Base-by-base conservation (phyloP, 2,888 invertebrate species). In the Acholoe squamosa region DNA sequence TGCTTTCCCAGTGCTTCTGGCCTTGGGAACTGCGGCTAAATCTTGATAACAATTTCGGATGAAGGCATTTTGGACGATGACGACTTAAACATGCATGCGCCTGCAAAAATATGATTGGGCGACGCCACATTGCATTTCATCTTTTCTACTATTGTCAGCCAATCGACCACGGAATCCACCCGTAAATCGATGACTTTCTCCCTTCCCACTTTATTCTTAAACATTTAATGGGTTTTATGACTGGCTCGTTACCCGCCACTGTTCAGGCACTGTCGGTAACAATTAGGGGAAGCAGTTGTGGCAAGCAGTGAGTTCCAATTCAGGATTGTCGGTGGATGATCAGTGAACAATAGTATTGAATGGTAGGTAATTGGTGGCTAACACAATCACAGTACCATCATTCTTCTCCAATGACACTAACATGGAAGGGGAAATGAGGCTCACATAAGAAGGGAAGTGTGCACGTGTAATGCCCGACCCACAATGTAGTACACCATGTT, bases 171-270 rank as follows among this genome's bases (percentile, higher is more conserved):
- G 25, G 71, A 71, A 71, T 71, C 71, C 12, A 71, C 71, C 28
- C 71, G 19, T 25, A 71, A 71, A 71, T 71, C 71, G 71, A 71
- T 71, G 71, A 71, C 25, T 71, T 71, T 28, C 71, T 28, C 71
- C 71, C 71, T 28, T 25, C 28, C 28, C 43, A 43, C 43, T 43
- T 43, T 10, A 43, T 43, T 10, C 10, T 43, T 43, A 14, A 71
- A 25, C 25, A 22, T 28, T 28, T 28, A 71, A 28, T 71, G 71
- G 71, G 25, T 71, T 71, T 71, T 71, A 28, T 71, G 71, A 28
- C 71, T 10, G 14, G 71, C 28, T 71, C 71, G 25, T 71, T 71
- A 71, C 71, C 28, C 16, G 28, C 71, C 71, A 71, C 71, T 71
- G 31, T 71, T 71, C 19, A 71, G 28, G 0, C 28, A 14, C 71